Base-by-base conservation (phyloP, 2,113 vertebrate species). In the Conger conger region DNA sequence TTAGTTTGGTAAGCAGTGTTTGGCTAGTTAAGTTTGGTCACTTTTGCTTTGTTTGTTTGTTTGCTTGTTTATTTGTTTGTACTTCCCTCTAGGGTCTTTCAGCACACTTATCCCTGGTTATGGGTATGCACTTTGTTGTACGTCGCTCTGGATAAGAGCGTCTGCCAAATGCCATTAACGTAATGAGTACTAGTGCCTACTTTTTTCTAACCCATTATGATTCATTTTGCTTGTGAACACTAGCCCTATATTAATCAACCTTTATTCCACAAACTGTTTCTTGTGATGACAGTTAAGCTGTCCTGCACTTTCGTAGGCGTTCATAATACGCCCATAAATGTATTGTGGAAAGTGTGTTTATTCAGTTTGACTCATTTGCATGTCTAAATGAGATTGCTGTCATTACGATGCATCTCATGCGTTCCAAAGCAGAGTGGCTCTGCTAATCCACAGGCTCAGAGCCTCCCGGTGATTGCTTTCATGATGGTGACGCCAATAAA, bases 301-400 rank as follows among this genome's bases (percentile, higher is more conserved):
- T 63, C 4, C 18, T 0, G 57, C 20, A 63, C 3, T 27, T 33
- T 63, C 38, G 82, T 63, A 38, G 54, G 68, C 17, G 38, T 73
- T 83, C 82, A 83, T 68, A 83, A 83, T 83, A 30, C 68, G 82
- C 57, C 82, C 82, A 73, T 83, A 40, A 83, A 83, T 57, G 3
- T 83, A 42, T 42, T 83, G 63, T 42, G 82, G 57, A 83, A 63
- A 83, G 82, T 40, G 23, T 83, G 60, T 83, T 63, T 83, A 83
- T 83, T 83, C 68, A 83, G 68, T 83, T 83, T 27, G 37, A 37
- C 82, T 83, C 82, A 73, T 83, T 76, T 83, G 57, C 82, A 83
- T 83, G 82, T 38, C 36, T 83, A 42, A 83, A 83, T 83, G 63
- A 73, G 82, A 73, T 83, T 83, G 36, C 37, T 83, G 37, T 68